Evolutionary conservation across 1,140 invertebrate genomes (phyloP).

Genomic region (Heliconius hermathena): DNA sequence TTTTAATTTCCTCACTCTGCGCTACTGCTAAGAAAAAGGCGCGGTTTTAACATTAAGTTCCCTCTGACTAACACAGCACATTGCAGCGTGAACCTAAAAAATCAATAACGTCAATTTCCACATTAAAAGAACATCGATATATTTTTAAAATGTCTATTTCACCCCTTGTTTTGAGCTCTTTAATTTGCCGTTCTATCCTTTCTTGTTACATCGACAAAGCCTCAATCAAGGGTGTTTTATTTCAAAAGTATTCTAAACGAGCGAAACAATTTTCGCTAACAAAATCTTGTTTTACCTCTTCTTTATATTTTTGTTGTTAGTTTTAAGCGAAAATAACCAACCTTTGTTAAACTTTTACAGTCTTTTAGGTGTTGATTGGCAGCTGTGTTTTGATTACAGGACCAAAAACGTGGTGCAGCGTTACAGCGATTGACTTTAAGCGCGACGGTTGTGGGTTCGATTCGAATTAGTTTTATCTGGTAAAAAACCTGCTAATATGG

Average conservation of each 20-base stretch:
- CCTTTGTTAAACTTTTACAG: not conserved
- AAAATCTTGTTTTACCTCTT: not conserved
- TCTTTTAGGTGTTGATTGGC: not conserved
- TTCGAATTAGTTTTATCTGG: too few relatives aligned
- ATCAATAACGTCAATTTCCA: too few relatives aligned
- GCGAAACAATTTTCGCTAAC: not conserved
- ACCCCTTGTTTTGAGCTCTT: not conserved
- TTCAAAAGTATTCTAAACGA: constrained; percentile 11
- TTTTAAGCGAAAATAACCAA: not conserved
- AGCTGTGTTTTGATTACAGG: not conserved
- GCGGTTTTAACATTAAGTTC: too few relatives aligned
- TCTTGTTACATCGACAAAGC: not conserved
- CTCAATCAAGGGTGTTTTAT: constrained; percentile 4
- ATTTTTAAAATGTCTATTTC: not conserved
- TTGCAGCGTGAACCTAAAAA: not conserved
- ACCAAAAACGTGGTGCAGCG: not conserved
- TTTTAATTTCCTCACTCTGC: too few relatives aligned
- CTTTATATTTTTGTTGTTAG: not conserved
- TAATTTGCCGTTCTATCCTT: not conserved
- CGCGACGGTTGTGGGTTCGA: too few relatives aligned
- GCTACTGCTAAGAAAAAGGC: too few relatives aligned
- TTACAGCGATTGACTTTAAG: too few relatives aligned
- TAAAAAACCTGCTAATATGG: too few relatives aligned
- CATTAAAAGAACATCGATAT: not conserved
- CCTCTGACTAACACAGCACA: too few relatives aligned